Evolutionary conservation across 2,113 vertebrate genomes (phyloP).

Genomic region (Prionailurus viverrinus): DNA sequence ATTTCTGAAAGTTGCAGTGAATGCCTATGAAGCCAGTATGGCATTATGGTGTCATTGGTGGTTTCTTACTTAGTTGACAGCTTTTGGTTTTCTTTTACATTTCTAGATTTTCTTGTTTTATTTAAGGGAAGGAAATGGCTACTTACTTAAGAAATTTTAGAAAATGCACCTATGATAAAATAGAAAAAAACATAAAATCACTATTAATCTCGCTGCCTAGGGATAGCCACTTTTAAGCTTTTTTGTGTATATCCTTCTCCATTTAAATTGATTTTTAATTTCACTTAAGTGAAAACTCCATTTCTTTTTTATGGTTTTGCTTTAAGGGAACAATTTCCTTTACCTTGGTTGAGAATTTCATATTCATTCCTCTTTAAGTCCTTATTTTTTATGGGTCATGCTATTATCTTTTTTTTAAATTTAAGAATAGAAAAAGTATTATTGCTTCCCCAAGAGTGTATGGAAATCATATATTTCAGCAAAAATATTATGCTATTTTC

Average conservation of each 20-base stretch:
- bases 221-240: neutral
- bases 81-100: constrained; percentile 4
- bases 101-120: neutral
- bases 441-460: neutral
- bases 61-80: neutral
- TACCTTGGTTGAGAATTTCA: neutral
- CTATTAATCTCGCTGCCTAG: neutral
- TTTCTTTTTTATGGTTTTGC: constrained; percentile 53
- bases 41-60: neutral
- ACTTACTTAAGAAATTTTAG: neutral
- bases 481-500: neutral
- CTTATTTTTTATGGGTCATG: neutral
- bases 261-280: constrained; percentile 57
- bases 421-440: neutral
- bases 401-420: neutral
- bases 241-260: neutral
- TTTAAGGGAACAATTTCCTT: constrained; percentile 20
- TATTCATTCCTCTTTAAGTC: neutral
- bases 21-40: neutral
- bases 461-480: constrained; percentile 17
- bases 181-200: neutral
- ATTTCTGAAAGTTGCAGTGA: constrained; percentile 39
- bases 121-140: neutral
- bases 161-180: neutral
- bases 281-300: constrained; percentile 1